phyloP scores from a whole-genome alignment of 2,888 invertebrate species.

The Cancer borealis region DNA sequence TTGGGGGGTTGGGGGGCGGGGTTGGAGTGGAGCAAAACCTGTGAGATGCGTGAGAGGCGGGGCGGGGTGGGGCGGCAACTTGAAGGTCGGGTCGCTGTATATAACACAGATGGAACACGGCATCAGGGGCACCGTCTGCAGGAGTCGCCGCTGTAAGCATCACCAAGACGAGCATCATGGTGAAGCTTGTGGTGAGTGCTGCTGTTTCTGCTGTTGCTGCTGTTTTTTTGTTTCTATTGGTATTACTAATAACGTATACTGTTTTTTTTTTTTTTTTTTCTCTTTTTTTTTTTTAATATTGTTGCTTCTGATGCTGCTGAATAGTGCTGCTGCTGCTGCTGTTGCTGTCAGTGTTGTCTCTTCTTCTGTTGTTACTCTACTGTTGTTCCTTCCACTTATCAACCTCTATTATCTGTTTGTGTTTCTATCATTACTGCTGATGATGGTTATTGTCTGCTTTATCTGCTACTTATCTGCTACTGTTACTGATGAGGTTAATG shows the following conservation, averaged over 20 bases:
- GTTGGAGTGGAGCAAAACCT: not conserved
- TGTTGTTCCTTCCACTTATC: not conserved
- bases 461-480: not conserved
- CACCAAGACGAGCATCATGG: not conserved
- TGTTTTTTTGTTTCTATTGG: too few relatives aligned
- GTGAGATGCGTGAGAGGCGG: conserved; percentile 2
- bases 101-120: not conserved
- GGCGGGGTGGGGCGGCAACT: not conserved
- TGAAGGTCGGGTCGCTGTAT: conserved; percentile 43
- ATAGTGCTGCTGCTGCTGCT: not conserved
- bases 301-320: not conserved
- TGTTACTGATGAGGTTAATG: not conserved
- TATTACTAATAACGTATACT: not conserved
- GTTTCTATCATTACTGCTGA: not conserved
- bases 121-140: not conserved
- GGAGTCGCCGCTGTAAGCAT: conserved; percentile 12
- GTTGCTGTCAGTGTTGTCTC: not conserved
- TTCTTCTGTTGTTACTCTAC: not conserved
- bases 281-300: not conserved
- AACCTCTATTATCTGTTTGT: not conserved
- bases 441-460: not conserved
- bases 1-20: not conserved
- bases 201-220: not conserved
- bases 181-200: conserved; percentile 48
- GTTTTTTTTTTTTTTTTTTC: not conserved